These are phyloP conservation scores for Drosophila tanythrix DNA, from an alignment of 2,888 invertebrate genomes.

Conservation along the genomic window DNA sequence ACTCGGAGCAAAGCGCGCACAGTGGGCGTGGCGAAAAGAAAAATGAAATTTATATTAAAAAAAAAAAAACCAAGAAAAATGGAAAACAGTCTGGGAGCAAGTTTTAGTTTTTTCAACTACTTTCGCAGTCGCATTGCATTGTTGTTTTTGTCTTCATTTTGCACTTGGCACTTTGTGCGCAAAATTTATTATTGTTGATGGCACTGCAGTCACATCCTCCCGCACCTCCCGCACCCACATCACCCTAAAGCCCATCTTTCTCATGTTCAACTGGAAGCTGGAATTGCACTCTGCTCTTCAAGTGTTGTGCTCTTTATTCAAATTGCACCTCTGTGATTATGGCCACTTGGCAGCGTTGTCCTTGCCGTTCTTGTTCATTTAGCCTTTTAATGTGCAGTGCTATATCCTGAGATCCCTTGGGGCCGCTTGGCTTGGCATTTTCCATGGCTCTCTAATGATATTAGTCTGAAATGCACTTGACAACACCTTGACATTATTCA, in stretches of 20 bases:
- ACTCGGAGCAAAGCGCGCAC: constrained; percentile 29
- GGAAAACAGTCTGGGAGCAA: constrained; percentile 40
- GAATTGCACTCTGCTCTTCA: constrained; percentile 21
- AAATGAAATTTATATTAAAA: constrained; percentile 63
- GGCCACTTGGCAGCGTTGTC: constrained; percentile 68
- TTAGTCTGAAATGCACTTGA: constrained; percentile 73
- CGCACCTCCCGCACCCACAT: not conserved
- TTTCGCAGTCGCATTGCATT: constrained; percentile 48
- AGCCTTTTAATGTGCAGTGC: constrained; percentile 58
- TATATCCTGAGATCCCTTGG: constrained; percentile 24
- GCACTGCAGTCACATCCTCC: constrained; percentile 41
- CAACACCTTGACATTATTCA: constrained; percentile 80
- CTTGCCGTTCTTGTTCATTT: constrained; percentile 57
- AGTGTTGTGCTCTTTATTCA: constrained; percentile 53
- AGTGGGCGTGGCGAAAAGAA: constrained; percentile 37
- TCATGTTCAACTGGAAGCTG: not conserved
- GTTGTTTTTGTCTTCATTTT: constrained; percentile 64
- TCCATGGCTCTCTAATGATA: constrained; percentile 61
- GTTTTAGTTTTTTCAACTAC: constrained; percentile 76
- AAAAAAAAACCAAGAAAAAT: constrained; percentile 24
- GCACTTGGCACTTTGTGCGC: constrained; percentile 71
- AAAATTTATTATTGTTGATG: constrained; percentile 75
- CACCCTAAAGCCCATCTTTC: not conserved
- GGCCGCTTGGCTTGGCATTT: constrained; percentile 28
- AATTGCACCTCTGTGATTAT: constrained; percentile 81